Percentiles rank a stretch among this genome's conserved stretches.
Evolutionary conservation across 2,888 invertebrate species (phyloP).

Genomic region (Thera obeliscata): DNA sequence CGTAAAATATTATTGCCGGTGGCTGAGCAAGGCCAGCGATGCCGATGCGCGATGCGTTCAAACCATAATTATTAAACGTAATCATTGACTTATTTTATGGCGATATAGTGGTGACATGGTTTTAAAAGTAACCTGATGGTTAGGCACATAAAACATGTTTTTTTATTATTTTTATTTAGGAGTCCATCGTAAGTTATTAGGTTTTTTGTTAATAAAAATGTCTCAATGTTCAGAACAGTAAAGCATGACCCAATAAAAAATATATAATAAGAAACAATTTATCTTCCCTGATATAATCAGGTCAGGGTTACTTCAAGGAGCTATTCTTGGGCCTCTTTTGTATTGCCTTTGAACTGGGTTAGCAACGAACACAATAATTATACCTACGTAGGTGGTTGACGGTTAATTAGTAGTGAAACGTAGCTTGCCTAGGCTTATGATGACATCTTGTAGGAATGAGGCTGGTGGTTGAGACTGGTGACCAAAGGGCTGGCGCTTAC

Average conservation of each 20-base stretch:
- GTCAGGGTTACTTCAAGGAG: slow-evolving; percentile 21
- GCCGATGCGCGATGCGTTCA: slow-evolving; percentile 7
- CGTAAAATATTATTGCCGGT: slow-evolving; percentile 24
- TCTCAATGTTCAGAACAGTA: neutral
- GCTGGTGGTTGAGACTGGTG: too few species aligned
- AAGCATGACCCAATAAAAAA: neutral
- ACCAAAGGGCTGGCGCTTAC: too few species aligned
- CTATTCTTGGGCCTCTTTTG: slow-evolving; percentile 18
- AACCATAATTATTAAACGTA: slow-evolving; percentile 3
- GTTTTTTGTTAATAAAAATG: too few species aligned
- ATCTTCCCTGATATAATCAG: slow-evolving; percentile 7
- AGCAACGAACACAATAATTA: neutral
- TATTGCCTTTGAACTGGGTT: neutral
- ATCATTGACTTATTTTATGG: slow-evolving; percentile 4
- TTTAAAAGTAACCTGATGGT: too few species aligned
- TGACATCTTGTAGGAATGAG: slow-evolving; percentile 22
- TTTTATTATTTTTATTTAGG: too few species aligned
- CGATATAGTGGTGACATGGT: too few species aligned
- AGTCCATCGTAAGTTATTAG: too few species aligned
- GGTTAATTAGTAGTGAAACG: slow-evolving; percentile 6
- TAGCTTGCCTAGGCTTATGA: slow-evolving; percentile 1
- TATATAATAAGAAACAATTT: neutral
- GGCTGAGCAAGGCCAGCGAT: slow-evolving; percentile 21
- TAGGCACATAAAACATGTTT: too few species aligned
- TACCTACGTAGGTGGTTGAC: slow-evolving; percentile 14